These are phyloP conservation scores for Magallana gigas DNA, from an alignment of 1,140 invertebrate species.

Conservation along the genomic window DNA sequence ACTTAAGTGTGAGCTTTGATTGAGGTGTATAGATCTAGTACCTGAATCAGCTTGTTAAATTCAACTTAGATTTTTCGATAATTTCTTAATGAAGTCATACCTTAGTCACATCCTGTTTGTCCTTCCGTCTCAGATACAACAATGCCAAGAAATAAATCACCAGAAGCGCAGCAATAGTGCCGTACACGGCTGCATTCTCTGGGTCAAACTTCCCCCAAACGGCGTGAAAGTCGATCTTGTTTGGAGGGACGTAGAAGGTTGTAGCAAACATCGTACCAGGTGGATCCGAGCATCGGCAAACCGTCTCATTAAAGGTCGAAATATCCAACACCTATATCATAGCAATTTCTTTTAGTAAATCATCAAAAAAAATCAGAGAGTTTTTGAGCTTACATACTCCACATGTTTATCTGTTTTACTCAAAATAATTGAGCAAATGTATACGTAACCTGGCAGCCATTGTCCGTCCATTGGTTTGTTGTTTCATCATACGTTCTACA, in stretches of 20 bases:
- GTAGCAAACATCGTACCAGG: slow-evolving; percentile 61
- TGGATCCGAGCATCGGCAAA: slow-evolving; percentile 59
- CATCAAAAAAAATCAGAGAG: too few relatives aligned
- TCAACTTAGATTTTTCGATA: too few relatives aligned
- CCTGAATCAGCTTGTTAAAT: too few relatives aligned
- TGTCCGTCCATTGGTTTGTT: slow-evolving; percentile 20
- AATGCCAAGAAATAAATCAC: slow-evolving; percentile 77
- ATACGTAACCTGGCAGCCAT: slow-evolving; percentile 46
- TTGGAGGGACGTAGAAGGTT: slow-evolving; percentile 79
- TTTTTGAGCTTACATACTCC: too few relatives aligned
- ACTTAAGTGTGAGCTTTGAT: too few relatives aligned
- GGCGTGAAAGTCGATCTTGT: slow-evolving; percentile 81
- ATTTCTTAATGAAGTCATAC: slow-evolving; percentile 27
- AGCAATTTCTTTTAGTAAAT: too few relatives aligned
- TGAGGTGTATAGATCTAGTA: too few relatives aligned
- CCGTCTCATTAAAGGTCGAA: slow-evolving; percentile 54
- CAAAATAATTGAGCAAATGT: neutral
- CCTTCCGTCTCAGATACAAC: slow-evolving; percentile 78
- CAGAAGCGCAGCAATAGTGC: slow-evolving; percentile 78
- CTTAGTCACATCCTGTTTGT: slow-evolving; percentile 71
- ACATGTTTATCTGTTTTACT: too few relatives aligned
- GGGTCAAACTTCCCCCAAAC: slow-evolving; percentile 77
- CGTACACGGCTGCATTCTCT: slow-evolving; percentile 71
- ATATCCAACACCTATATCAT: slow-evolving; percentile 45
- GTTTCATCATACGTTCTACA: slow-evolving; percentile 47